Conservation (phyloP, 2,113 vertebrate genomes). For the Macrotis lagotis region DNA sequence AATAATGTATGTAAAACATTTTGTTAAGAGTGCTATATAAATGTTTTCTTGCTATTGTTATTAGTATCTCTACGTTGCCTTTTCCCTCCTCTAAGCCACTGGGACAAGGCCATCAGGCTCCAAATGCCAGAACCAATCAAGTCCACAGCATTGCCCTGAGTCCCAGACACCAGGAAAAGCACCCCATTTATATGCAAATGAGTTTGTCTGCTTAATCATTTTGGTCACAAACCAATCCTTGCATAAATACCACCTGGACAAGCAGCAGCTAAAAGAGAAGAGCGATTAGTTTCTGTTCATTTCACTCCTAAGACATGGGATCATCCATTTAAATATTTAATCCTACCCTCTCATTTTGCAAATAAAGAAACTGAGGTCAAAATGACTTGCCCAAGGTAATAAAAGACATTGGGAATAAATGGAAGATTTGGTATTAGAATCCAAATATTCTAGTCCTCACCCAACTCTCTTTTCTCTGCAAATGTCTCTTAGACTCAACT, state of each 20-base stretch:
- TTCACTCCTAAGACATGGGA: not conserved
- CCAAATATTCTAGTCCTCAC: not conserved
- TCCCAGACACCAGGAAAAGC: not conserved
- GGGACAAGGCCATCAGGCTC: not conserved
- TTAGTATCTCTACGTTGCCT: not conserved
- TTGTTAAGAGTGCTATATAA: not conserved
- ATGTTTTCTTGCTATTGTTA: not conserved
- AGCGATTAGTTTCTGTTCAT: not conserved
- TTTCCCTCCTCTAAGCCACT: not conserved
- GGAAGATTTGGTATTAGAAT: not conserved
- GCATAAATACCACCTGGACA: not conserved
- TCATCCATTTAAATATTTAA: not conserved
- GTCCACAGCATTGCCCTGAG: not conserved
- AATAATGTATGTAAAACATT: not conserved
- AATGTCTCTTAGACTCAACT: not conserved
- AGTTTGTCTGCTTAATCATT: not conserved
- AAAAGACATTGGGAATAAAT: not conserved
- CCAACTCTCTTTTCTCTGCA: not conserved
- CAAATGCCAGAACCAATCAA: not conserved
- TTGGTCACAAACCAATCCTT: not conserved
- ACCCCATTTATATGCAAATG: not conserved
- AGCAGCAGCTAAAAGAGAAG: not conserved
- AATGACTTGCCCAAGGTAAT: not conserved
- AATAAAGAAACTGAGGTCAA: not conserved
- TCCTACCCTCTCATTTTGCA: not conserved